Evolutionary conservation across 2,888 invertebrate genomes (phyloP).

Genomic region (Eueremaeus valkanovi): DNA sequence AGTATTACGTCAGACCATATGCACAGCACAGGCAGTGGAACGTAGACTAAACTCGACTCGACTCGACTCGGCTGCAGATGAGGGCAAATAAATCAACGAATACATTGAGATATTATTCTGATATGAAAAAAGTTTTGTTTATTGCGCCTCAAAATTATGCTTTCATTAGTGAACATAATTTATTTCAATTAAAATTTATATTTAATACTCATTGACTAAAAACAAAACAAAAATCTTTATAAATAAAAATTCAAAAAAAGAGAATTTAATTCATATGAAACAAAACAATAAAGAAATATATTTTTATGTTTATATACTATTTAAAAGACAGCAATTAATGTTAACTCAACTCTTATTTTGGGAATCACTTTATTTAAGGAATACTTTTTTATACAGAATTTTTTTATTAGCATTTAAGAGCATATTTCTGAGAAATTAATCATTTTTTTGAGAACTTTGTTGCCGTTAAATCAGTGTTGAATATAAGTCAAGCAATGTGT

Average conservation of each 20-base stretch:
- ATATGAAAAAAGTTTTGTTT: slow-evolving; percentile 11
- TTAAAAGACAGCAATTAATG: neutral
- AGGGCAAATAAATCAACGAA: slow-evolving; percentile 31
- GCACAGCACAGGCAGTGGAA: neutral
- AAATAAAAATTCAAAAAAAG: neutral
- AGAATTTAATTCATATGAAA: too few species aligned
- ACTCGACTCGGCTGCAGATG: neutral
- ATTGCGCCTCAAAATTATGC: slow-evolving; percentile 20
- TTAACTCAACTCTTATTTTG: too few species aligned
- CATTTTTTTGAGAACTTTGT: neutral
- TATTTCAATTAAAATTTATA: slow-evolving; percentile 14
- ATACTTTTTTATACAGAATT: neutral
- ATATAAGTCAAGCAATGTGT: neutral
- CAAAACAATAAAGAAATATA: too few species aligned
- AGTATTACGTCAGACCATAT: slow-evolving; percentile 24
- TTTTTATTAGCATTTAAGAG: neutral
- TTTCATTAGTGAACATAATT: slow-evolving; percentile 29
- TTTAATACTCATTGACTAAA: neutral
- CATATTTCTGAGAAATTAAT: neutral
- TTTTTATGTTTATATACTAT: too few species aligned
- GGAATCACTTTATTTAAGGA: too few species aligned
- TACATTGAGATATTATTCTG: slow-evolving; percentile 28
- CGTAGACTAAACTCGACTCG: too few species aligned
- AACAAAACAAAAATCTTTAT: neutral
- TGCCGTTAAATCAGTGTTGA: neutral